Percentiles rank a stretch among this genome's conserved stretches.
phyloP scores from a whole-genome alignment of 2,888 invertebrate species.

The Nebria brevicollis region DNA sequence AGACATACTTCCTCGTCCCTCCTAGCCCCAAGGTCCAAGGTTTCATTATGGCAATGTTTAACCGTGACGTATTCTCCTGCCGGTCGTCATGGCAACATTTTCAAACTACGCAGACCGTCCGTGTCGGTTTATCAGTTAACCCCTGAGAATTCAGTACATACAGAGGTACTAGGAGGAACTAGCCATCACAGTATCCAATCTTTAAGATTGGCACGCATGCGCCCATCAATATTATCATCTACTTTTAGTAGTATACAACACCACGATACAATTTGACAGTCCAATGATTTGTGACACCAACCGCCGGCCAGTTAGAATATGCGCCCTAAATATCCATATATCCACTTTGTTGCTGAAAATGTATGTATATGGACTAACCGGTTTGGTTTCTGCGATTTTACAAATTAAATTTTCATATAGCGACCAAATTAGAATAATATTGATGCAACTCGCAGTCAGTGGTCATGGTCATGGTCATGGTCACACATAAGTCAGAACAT shows the following conservation, averaged over 20 bases:
- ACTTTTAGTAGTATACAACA: too few species aligned
- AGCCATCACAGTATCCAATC: too few species aligned
- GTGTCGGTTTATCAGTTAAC: slow-evolving; percentile 18
- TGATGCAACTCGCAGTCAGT: neutral
- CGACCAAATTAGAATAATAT: neutral
- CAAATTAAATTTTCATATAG: neutral
- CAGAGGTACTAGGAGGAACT: too few species aligned
- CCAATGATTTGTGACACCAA: too few species aligned
- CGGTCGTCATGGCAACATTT: slow-evolving; percentile 22
- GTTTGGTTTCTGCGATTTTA: neutral
- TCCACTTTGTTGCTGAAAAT: neutral
- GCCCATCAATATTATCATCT: too few species aligned
- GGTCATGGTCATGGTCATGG: neutral
- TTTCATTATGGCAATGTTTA: slow-evolving; percentile 22
- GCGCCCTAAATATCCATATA: too few species aligned
- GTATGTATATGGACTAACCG: neutral
- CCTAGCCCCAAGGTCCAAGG: neutral
- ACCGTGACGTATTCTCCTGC: slow-evolving; percentile 28
- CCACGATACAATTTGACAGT: too few species aligned
- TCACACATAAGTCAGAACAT: too few species aligned
- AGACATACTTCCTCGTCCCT: neutral
- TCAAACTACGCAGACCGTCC: slow-evolving; percentile 14
- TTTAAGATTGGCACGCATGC: too few species aligned
- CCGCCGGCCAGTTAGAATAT: too few species aligned
- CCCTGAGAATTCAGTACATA: neutral